Base-by-base conservation (phyloP, 2,797 vertebrate genomes). In the Labeo calbasu region DNA sequence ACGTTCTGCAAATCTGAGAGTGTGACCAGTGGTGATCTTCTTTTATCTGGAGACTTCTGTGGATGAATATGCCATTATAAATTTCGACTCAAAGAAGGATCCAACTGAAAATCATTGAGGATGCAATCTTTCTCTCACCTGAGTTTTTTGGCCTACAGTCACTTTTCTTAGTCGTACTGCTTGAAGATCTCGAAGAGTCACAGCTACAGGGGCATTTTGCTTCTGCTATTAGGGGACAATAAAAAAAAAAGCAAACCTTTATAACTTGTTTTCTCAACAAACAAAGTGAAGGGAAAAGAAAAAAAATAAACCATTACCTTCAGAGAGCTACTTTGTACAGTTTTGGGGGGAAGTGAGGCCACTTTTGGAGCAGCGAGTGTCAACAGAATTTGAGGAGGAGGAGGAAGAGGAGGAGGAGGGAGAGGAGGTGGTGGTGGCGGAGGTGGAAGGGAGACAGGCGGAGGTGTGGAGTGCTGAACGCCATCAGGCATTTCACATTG, bases 131-230 rank as follows among this genome's bases (percentile, higher is more conserved):
- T 75, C 32, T 43, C 78, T 82, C 17, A 84, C 86, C 79, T 14
- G 57, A 19, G 40, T 14, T 63, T 79, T 86, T 19, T 51, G 68
- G 59, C 51, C 59, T 21, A 69, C 50, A 40, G 89, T 87, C 0
- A 92, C 93, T 84, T 95, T 96, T 88, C 92, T 95, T 76, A 97
- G 89, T 86, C 94, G 96, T 21, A 97, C 95, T 36, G 93, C 91
- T 79, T 94, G 92, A 61, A 97, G 93, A 86, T 96, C 96, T 86
- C 91, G 94, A 86, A 96, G 89, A 21, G 94, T 96, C 90, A 96
- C 91, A 23, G 94, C 91, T 89, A 92, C 70, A 0, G 90, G 93
- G 12, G 78, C 86, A 14, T 93, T 92, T 50, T 87, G 90, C 79
- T 92, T 95, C 72, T 88, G 82, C 84, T 88, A 68, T 86, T 77